These are phyloP conservation scores for Agrotis ipsilon DNA, from an alignment of 2,888 invertebrate species.

Conservation along the genomic window DNA sequence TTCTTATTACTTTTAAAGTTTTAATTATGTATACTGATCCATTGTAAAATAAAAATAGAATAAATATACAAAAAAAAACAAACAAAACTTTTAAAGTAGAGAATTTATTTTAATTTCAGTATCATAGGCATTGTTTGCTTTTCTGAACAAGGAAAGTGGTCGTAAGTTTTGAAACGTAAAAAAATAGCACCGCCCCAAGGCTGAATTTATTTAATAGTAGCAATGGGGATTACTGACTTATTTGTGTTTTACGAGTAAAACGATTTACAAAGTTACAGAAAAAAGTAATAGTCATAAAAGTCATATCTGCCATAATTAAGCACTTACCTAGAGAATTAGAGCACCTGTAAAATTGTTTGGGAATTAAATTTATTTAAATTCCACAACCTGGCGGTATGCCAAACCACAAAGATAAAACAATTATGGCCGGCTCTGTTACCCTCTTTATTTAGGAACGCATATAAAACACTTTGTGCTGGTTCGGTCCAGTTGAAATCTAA, in stretches of 20 bases:
- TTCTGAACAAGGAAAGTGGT: too few relatives aligned
- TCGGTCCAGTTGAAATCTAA: background rate
- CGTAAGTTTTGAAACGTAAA: too few relatives aligned
- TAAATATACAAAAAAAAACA: too few relatives aligned
- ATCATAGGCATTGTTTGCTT: too few relatives aligned
- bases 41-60: too few relatives aligned
- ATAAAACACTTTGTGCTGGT: background rate
- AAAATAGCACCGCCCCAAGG: too few relatives aligned
- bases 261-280: background rate
- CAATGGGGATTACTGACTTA: too few relatives aligned
- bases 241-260: background rate
- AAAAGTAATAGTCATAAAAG: background rate
- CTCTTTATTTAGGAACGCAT: background rate
- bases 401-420: conserved; percentile 19
- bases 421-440: conserved; percentile 3
- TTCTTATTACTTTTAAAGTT: too few relatives aligned
- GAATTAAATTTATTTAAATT: conserved; percentile 2
- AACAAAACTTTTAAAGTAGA: too few relatives aligned
- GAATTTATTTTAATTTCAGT: too few relatives aligned
- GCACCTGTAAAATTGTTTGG: conserved; percentile 3
- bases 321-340: background rate
- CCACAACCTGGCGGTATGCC: conserved; percentile 1
- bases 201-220: too few relatives aligned
- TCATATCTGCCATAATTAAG: background rate
- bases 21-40: too few relatives aligned